Evolutionary conservation across 1,140 invertebrate species (phyloP).

Genomic region (Rhysida immarginata): DNA sequence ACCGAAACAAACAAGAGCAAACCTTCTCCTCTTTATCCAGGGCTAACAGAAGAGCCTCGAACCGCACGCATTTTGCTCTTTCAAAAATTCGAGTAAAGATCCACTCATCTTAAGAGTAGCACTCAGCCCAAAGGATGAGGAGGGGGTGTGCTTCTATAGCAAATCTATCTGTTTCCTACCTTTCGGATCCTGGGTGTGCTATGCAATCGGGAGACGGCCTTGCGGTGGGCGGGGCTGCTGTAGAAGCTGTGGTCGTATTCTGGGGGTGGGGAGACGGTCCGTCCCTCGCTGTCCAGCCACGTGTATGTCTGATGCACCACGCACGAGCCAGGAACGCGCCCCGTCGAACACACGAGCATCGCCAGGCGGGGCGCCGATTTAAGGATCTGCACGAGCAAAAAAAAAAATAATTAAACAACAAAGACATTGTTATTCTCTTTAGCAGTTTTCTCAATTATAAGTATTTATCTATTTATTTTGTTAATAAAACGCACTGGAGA

Average conservation of each 20-base stretch:
- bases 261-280: slow-evolving; percentile 67
- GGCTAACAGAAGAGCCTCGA: too few relatives aligned
- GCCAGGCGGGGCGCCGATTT: slow-evolving; percentile 69
- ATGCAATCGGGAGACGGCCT: slow-evolving; percentile 3
- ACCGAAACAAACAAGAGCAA: too few relatives aligned
- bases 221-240: slow-evolving; percentile 26
- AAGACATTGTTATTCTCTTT: too few relatives aligned
- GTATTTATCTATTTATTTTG: too few relatives aligned
- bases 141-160: too few relatives aligned
- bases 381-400: slow-evolving; percentile 52
- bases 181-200: not conserved
- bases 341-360: slow-evolving; percentile 54
- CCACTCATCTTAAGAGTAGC: too few relatives aligned
- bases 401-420: slow-evolving; percentile 5
- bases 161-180: slow-evolving; percentile 1
- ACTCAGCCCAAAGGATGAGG: too few relatives aligned
- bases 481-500: too few relatives aligned
- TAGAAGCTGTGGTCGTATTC: slow-evolving; percentile 34
- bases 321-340: slow-evolving; percentile 35
- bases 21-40: too few relatives aligned
- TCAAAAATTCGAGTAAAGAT: too few relatives aligned
- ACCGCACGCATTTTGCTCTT: too few relatives aligned
- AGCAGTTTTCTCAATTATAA: too few relatives aligned
- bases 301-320: slow-evolving; percentile 63
- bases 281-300: slow-evolving; percentile 78